phyloP scores from a whole-genome alignment of 2,888 invertebrate species.

The Calliphora vomitoria region DNA sequence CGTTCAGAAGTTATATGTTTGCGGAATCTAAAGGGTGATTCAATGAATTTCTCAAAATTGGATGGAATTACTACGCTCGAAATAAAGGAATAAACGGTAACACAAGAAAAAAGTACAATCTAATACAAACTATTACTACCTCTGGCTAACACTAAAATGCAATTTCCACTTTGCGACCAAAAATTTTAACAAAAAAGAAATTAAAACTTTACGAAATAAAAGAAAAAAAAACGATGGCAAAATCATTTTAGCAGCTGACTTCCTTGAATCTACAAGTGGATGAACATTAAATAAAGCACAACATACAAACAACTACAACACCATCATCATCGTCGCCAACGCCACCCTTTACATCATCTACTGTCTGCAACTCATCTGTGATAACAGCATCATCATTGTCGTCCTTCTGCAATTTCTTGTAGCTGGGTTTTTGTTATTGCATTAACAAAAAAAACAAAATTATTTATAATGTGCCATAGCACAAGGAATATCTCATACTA shows the following conservation, averaged over 20 bases:
- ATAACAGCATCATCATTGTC: conserved; percentile 60
- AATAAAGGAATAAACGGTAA: too few relatives aligned
- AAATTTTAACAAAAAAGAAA: conserved; percentile 8
- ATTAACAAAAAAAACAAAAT: conserved; percentile 38
- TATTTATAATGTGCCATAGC: conserved; percentile 21
- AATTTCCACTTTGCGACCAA: conserved; percentile 47
- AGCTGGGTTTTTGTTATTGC: conserved; percentile 58
- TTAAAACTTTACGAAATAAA: conserved; percentile 5
- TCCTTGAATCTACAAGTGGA: conserved; percentile 74
- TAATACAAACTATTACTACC: too few relatives aligned
- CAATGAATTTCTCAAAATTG: too few relatives aligned
- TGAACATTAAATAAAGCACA: conserved; percentile 14
- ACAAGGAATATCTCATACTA: background rate
- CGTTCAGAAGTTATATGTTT: too few relatives aligned
- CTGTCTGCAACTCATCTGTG: conserved; percentile 38
- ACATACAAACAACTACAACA: background rate
- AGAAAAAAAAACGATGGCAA: conserved; percentile 21
- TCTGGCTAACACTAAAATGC: background rate
- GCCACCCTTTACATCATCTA: background rate
- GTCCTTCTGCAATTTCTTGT: conserved; percentile 68
- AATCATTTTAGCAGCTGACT: conserved; percentile 63
- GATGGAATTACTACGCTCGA: too few relatives aligned
- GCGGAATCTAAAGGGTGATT: too few relatives aligned
- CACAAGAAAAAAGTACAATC: too few relatives aligned
- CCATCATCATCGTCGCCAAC: conserved; percentile 44